Base-by-base conservation (phyloP, 2,888 invertebrate genomes). In the Eristalinus aeneus region DNA sequence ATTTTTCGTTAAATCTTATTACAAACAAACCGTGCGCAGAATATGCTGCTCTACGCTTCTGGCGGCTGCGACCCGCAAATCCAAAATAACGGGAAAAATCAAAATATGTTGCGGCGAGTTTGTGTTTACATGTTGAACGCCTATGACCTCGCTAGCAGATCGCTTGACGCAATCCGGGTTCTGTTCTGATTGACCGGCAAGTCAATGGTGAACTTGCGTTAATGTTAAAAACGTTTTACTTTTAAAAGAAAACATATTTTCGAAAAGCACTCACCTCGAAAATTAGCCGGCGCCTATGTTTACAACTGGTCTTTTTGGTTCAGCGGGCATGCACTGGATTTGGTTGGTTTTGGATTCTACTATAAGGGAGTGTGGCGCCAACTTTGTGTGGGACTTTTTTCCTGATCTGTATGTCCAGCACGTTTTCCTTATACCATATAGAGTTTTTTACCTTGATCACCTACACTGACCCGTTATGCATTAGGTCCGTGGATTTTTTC, bases 11-110 rank as follows among this genome's bases (percentile, higher is more conserved):
- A 22, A 61, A 53, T 60, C 60, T 78, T 46, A 71, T 72, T 64
- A 32, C 53, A 72, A 72, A 78, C 71, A 71, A 72, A 71, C 64
- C 16, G 39, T 58, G 39, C 58, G 32, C 58, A 46, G 20, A 36
- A 63, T 69, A 69, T 34, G 34, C 34, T 46, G 46, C 46, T 16
- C n/a, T 46, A 16, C 46, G 46, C 1, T 16, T 27, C 2, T 27
- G 16, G 46, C 16, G 6, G 16, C 56, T n/a, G 56, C 22, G 56
- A 11, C 56, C 56, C 22, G 23, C 6, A n/a, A 2, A 23, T 56
- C 5, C 53, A 53, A 53, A 53, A 53, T 1, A n/a, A 9, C 9
- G 16, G 12, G 12, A 22, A 12, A 56, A 16, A 46, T 46, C n/a
- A 3, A 46, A 46, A 16, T 6, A 8, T n/a, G 39, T n/a, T 39